Evolutionary conservation across 2,888 invertebrate species (phyloP), one percentile per base, ranked within the genome.

Genomic region (Xestia sexstrigata): DNA sequence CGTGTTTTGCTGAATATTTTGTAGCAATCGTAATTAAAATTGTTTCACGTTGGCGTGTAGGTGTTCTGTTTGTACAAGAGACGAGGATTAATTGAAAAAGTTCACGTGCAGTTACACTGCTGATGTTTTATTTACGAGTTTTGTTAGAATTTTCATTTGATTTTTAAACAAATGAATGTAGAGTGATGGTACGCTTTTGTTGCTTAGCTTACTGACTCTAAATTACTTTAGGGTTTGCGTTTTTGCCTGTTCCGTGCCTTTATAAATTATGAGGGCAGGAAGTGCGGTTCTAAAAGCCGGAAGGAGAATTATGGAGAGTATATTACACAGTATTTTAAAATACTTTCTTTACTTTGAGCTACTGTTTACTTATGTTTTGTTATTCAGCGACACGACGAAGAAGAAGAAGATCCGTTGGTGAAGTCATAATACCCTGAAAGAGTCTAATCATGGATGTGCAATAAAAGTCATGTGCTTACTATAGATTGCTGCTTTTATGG

Each of bases 81-180:
- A 52, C 81, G 77, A 66, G 72, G 76, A 71, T 81, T 76, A 83
- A 87, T 87, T 87, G 81, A 79, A 87, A 87, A 87, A 87, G 77
- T 87, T 87, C 71, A 78, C 76, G 78, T 79, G 76, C 77, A 79
- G 82, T 82, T 75, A 84, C 70, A 70, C 63, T 7, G 86, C 39
- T 79, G 72, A 86, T 84, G 84, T 84, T 86, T 86, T 79, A 84
- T 84, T 86, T 79, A 84, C 69, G 68, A 70, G 74, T 42, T 74
- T 72, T 63, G 78, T 76, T 86, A 82, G 72, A 74, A 79, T 79
- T 82, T 84, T 74, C 58, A 79, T 84, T 79, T 82, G 79, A 76
- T 86, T 82, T 85, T 76, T 66, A 70, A 74, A 78, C 74, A 75
- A 81, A 76, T 69, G 52, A 65, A 42, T 68, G 68, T 77, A 35